These are phyloP conservation scores for Amazona vittata DNA, from an alignment of 2,113 vertebrate species.

Conservation along the genomic window DNA sequence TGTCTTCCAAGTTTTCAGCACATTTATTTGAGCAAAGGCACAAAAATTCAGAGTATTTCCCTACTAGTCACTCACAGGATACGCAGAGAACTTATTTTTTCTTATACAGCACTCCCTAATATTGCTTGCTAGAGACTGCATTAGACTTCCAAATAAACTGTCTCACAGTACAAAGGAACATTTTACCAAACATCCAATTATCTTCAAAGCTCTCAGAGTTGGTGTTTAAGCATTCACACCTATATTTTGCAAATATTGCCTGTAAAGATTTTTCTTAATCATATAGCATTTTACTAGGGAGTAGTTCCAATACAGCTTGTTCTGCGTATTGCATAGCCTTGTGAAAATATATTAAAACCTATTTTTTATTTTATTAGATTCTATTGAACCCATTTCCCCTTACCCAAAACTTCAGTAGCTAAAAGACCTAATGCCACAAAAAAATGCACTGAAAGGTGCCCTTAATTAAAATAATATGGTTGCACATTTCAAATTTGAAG, in stretches of 20 bases:
- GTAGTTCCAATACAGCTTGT: not conserved
- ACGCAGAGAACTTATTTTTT: not conserved
- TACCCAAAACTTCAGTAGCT: not conserved
- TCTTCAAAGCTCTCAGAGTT: not conserved
- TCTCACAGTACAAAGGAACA: not conserved
- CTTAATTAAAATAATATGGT: not conserved
- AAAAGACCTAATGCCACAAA: not conserved
- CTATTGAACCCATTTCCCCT: accelerated
- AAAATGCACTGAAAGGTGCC: not conserved
- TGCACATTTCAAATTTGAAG: not conserved
- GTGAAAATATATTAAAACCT: not conserved
- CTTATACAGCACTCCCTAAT: not conserved
- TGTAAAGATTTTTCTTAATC: not conserved
- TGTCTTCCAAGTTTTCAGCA: not conserved
- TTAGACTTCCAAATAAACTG: not conserved
- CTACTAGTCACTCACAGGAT: not conserved
- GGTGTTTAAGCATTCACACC: not conserved
- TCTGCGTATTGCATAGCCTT: not conserved
- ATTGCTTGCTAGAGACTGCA: accelerated
- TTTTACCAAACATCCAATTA: not conserved
- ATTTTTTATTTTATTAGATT: not conserved
- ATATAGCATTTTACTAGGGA: not conserved
- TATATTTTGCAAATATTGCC: not conserved
- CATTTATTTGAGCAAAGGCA: not conserved
- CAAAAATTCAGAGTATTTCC: not conserved